phyloP scores from a whole-genome alignment of 2,797 vertebrate genomes.

The Fringilla coelebs region DNA sequence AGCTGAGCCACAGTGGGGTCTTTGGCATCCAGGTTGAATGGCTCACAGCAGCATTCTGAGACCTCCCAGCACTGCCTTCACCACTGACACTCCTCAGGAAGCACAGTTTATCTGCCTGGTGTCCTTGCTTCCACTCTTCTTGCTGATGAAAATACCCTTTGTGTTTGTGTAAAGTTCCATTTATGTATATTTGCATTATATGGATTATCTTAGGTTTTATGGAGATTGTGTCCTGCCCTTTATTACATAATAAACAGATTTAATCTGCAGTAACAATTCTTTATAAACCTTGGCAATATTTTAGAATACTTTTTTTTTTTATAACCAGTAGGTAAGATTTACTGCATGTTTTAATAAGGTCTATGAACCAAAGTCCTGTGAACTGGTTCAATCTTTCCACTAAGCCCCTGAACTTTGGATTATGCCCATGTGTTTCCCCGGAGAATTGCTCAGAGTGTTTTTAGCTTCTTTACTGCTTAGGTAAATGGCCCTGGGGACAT shows the following conservation, averaged over 20 bases:
- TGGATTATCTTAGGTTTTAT: not conserved
- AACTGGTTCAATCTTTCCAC: not conserved
- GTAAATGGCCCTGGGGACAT: not conserved
- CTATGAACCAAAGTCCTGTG: not conserved
- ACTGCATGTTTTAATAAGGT: not conserved
- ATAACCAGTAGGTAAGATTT: not conserved
- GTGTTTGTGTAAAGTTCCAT: not conserved
- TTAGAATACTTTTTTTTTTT: not conserved
- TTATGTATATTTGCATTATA: not conserved
- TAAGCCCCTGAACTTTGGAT: not conserved
- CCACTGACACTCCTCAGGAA: not conserved
- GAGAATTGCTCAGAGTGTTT: not conserved
- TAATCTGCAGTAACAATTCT: not conserved
- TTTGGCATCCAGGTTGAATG: not conserved
- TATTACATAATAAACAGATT: not conserved
- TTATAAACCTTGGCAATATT: not conserved
- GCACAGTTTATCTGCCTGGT: accelerated
- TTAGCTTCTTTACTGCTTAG: not conserved
- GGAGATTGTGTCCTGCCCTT: not conserved
- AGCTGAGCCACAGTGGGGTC: not conserved
- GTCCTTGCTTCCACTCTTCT: not conserved
- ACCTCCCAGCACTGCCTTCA: not conserved
- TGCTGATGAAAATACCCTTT: not conserved
- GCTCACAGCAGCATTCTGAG: accelerated
- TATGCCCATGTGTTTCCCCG: not conserved